These are phyloP conservation scores for Alouatta caraya DNA, from an alignment of 2,797 vertebrate genomes.

Conservation along the genomic window DNA sequence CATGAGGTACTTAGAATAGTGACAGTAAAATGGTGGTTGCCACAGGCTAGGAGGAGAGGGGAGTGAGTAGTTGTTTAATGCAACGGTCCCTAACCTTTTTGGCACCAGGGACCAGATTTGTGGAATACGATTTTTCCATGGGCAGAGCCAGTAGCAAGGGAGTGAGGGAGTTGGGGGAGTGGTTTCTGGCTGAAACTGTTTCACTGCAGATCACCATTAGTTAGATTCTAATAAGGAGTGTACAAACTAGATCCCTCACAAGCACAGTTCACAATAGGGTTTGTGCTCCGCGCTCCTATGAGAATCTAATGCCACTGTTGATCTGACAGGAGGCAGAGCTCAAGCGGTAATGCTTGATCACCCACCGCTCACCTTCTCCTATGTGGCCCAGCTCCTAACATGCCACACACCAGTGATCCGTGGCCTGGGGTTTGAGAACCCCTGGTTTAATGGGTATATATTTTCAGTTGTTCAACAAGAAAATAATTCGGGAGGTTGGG, in stretches of 20 bases:
- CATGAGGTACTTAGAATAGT: neutral
- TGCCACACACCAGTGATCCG: neutral
- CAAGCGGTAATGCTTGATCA: neutral
- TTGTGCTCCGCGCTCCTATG: neutral
- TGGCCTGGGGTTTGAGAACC: neutral
- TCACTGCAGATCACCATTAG: neutral
- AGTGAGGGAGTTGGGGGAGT: neutral
- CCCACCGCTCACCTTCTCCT: neutral
- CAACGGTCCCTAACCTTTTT: neutral
- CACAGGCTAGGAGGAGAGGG: neutral
- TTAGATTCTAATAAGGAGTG: neutral
- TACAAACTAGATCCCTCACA: neutral
- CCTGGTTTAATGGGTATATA: neutral
- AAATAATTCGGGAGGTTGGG: neutral
- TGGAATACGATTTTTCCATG: neutral
- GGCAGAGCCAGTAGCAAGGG: fast-evolving
- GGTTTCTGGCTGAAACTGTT: neutral
- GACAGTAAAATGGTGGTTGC: neutral
- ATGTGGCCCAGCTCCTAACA: neutral
- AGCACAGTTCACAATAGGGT: neutral
- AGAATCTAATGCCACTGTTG: neutral
- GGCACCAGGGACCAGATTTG: neutral
- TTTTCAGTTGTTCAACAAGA: neutral
- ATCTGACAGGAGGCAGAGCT: neutral
- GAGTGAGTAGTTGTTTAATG: neutral